A percentile compares a stretch with the other conserved stretches of the same genome.
Evolutionary conservation across 1,140 invertebrate species (phyloP).

Genomic region (Pteromalus puparum): DNA sequence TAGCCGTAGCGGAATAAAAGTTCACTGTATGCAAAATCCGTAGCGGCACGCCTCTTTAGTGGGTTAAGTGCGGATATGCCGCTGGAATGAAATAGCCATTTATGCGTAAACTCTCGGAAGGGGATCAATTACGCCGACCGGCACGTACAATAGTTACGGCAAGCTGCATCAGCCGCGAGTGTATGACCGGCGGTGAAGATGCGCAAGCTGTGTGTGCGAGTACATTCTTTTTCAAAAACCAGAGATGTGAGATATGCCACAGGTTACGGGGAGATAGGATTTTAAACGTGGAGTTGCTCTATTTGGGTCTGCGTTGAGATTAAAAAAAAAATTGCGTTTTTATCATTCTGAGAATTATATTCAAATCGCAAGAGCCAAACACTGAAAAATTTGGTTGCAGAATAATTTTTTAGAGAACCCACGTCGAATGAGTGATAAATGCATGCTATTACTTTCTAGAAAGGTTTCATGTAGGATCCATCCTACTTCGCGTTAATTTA

Average conservation of each 20-base stretch:
- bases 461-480: background rate
- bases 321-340: background rate
- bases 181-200: background rate
- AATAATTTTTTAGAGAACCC: no score
- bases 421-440: no score
- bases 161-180: background rate
- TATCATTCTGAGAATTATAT: background rate
- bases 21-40: background rate
- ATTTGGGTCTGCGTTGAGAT: background rate
- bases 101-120: conserved; percentile 32
- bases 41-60: conserved; percentile 14
- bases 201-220: background rate
- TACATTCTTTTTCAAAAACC: background rate
- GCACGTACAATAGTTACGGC: conserved; percentile 24
- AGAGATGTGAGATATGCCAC: background rate
- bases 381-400: no score
- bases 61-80: conserved; percentile 27
- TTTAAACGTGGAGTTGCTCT: background rate
- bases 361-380: no score
- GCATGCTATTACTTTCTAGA: no score
- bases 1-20: background rate
- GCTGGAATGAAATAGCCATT: conserved; percentile 31
- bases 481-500: no score
- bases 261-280: no score
- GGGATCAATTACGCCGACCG: conserved; percentile 39